phyloP scores from a whole-genome alignment of 2,888 invertebrate species.

The Diarsia rubi region DNA sequence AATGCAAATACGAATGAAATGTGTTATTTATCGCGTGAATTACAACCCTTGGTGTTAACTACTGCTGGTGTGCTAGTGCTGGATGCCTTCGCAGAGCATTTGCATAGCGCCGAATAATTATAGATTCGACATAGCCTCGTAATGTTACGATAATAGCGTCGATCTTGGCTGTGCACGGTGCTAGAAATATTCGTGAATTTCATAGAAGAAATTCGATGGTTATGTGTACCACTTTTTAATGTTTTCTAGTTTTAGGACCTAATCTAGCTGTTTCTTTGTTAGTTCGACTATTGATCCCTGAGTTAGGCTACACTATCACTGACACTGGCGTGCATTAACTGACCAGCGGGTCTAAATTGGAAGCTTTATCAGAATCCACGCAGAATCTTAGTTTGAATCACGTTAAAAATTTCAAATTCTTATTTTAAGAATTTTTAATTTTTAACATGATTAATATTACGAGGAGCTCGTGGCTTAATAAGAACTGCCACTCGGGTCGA shows the following conservation, averaged over 20 bases:
- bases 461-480: too few relatives aligned
- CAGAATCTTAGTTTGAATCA: too few relatives aligned
- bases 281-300: background rate
- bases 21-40: conserved; percentile 88
- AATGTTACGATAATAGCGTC: conserved; percentile 56
- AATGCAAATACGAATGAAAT: conserved; percentile 87
- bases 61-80: conserved; percentile 62
- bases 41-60: conserved; percentile 80
- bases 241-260: background rate
- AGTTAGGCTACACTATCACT: background rate
- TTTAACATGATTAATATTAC: too few relatives aligned
- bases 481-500: too few relatives aligned
- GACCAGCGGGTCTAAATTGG: too few relatives aligned
- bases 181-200: conserved; percentile 17
- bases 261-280: background rate
- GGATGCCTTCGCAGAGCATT: conserved; percentile 62
- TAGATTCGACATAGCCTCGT: conserved; percentile 63
- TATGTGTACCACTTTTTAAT: background rate
- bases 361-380: too few relatives aligned
- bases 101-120: conserved; percentile 71
- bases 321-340: background rate
- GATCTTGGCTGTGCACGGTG: conserved; percentile 46
- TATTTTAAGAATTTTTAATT: too few relatives aligned
- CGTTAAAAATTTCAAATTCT: too few relatives aligned
- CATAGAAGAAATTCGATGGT: conserved; percentile 7